A percentile compares a stretch with the other conserved stretches of the same genome.
These are phyloP conservation scores for Escarpia spicata DNA, from an alignment of 2,888 invertebrate species.

Conservation along the genomic window DNA sequence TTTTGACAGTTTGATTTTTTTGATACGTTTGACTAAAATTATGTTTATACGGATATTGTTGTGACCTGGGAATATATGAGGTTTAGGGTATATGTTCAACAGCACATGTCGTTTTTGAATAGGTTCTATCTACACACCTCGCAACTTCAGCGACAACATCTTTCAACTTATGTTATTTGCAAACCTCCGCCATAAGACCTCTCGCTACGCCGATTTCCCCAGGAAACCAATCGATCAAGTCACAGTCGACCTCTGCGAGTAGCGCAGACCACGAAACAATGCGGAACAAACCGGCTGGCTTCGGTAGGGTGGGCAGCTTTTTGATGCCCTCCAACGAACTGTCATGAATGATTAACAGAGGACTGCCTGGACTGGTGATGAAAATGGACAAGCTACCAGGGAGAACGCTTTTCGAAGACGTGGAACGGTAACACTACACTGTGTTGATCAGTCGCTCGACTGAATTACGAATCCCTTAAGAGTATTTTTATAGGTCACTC, in stretches of 20 bases:
- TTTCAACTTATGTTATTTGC: neutral
- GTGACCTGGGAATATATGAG: neutral
- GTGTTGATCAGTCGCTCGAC: neutral
- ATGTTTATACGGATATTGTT: neutral
- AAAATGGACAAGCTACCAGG: neutral
- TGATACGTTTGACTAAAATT: neutral
- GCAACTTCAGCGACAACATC: neutral
- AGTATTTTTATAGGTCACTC: neutral
- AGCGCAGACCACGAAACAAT: neutral
- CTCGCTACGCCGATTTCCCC: neutral
- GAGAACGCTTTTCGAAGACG: neutral
- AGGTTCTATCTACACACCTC: neutral
- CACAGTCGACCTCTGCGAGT: neutral
- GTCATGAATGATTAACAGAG: neutral
- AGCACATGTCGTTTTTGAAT: neutral
- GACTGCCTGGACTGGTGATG: neutral
- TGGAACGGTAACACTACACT: neutral
- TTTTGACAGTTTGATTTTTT: too few species aligned
- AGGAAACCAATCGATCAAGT: neutral
- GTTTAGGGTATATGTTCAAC: neutral
- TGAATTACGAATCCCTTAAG: neutral
- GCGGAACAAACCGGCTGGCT: neutral
- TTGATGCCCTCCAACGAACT: neutral
- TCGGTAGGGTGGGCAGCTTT: neutral
- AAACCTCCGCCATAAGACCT: neutral